Conservation (phyloP, 2,888 invertebrate species). For the Melanotus villosus region DNA sequence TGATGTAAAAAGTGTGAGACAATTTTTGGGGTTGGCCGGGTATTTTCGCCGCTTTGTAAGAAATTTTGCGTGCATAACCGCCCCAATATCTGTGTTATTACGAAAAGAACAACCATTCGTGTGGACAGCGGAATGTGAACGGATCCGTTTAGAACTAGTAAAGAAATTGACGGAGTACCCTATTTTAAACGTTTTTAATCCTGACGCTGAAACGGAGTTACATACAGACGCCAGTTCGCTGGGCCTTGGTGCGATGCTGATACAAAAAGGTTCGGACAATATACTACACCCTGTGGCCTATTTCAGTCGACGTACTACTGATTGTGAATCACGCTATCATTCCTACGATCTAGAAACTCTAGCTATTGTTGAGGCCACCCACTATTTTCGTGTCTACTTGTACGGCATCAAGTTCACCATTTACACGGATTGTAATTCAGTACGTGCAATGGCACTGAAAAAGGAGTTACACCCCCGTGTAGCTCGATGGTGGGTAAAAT, state of each 20-base stretch:
- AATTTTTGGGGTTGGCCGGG: not conserved
- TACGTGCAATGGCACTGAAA: constrained; percentile 48
- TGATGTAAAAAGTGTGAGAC: constrained; percentile 40
- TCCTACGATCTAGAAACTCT: constrained; percentile 8
- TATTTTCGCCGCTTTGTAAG: not conserved
- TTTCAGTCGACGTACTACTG: not conserved
- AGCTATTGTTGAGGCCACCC: not conserved
- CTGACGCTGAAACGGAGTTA: not conserved
- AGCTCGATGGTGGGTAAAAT: constrained; percentile 57
- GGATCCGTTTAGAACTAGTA: not conserved
- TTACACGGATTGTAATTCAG: constrained; percentile 52
- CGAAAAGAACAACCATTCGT: not conserved
- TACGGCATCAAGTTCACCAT: constrained; percentile 16
- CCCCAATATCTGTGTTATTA: not conserved
- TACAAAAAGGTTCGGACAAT: not conserved
- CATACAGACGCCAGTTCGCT: not conserved
- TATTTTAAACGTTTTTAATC: not conserved
- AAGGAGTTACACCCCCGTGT: constrained; percentile 55
- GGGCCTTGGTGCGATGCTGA: not conserved
- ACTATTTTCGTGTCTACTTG: not conserved
- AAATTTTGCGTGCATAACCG: not conserved
- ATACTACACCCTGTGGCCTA: not conserved
- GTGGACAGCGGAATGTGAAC: not conserved
- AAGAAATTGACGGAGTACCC: not conserved
- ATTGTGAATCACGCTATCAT: not conserved